phyloP scores from a whole-genome alignment of 1,140 invertebrate genomes.

The Harpegnathos saltator region DNA sequence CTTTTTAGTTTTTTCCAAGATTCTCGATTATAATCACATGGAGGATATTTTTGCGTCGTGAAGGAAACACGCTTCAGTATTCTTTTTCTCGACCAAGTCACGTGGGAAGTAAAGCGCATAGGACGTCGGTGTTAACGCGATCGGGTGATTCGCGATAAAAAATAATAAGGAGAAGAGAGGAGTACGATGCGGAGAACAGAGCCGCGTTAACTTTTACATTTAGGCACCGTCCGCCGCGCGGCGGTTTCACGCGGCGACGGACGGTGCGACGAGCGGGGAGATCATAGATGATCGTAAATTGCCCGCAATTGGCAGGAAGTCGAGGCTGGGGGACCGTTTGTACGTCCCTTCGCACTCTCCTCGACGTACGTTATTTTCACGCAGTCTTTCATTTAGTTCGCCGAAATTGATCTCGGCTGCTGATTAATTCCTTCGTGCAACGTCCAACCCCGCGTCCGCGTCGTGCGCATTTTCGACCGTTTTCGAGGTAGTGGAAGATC shows the following conservation, averaged over 20 bases:
- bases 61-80: conserved; percentile 28
- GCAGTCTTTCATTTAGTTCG: conserved; percentile 70
- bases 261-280: conserved; percentile 74
- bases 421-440: conserved; percentile 48
- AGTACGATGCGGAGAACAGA: conserved; percentile 52
- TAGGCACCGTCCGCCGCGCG: conserved; percentile 72
- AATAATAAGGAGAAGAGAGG: conserved; percentile 43
- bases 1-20: background rate
- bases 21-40: background rate
- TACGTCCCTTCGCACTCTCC: conserved; percentile 79
- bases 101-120: conserved; percentile 76
- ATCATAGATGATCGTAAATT: conserved; percentile 86
- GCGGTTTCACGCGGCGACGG: conserved; percentile 24
- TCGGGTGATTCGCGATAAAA: conserved; percentile 58
- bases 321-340: conserved; percentile 79
- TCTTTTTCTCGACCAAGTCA: conserved; percentile 71
- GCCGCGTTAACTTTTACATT: conserved; percentile 78
- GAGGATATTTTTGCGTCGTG: background rate
- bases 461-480: background rate
- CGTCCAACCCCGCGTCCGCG: background rate
- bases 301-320: conserved; percentile 86
- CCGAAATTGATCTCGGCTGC: conserved; percentile 71
- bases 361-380: conserved; percentile 77
- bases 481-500: background rate
- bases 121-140: conserved; percentile 73